A percentile compares a stretch with the other conserved stretches of the same genome.
phyloP scores from a whole-genome alignment of 1,140 invertebrate genomes.

The Drosophila sp. region DNA sequence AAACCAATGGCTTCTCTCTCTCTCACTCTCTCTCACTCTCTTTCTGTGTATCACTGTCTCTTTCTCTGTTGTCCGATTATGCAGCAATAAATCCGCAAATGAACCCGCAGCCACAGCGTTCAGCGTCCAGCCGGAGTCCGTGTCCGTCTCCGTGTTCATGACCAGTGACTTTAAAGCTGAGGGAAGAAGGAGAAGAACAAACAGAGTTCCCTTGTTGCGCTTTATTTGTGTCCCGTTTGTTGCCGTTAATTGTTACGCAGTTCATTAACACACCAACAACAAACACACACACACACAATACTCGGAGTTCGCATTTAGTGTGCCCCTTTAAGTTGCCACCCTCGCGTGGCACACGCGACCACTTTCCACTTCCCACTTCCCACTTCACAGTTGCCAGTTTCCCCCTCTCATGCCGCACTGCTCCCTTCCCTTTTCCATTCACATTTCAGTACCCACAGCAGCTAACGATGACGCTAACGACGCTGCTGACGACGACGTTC shows the following conservation, averaged over 20 bases:
- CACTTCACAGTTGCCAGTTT: not conserved
- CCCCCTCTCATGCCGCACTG: too few species aligned
- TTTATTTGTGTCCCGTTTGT: slow-evolving; percentile 55
- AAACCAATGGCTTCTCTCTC: slow-evolving; percentile 8
- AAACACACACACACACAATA: slow-evolving; percentile 35
- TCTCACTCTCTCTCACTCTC: slow-evolving; percentile 11
- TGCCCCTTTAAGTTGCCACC: slow-evolving; percentile 64
- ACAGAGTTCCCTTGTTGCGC: slow-evolving; percentile 20
- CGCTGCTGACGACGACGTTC: slow-evolving; percentile 35
- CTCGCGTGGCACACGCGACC: slow-evolving; percentile 80
- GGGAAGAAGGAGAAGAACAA: too few species aligned
- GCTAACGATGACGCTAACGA: slow-evolving; percentile 68
- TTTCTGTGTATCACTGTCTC: not conserved
- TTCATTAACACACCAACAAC: slow-evolving; percentile 71
- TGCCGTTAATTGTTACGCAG: slow-evolving; percentile 77
- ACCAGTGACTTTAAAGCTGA: slow-evolving; percentile 61
- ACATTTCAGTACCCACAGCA: slow-evolving; percentile 32
- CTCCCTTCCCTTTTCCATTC: slow-evolving; percentile 8
- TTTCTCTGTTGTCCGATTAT: slow-evolving; percentile 42
- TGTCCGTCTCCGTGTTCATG: slow-evolving; percentile 38
- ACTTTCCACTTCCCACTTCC: slow-evolving; percentile 17
- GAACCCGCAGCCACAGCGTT: slow-evolving; percentile 60
- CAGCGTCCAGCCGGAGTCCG: too few species aligned
- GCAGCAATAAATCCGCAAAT: slow-evolving; percentile 76
- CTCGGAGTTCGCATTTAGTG: not conserved